A percentile compares a stretch with the other conserved stretches of the same genome.
These are phyloP conservation scores for Dascyllus trimaculatus DNA, from an alignment of 2,113 vertebrate genomes.

Conservation along the genomic window DNA sequence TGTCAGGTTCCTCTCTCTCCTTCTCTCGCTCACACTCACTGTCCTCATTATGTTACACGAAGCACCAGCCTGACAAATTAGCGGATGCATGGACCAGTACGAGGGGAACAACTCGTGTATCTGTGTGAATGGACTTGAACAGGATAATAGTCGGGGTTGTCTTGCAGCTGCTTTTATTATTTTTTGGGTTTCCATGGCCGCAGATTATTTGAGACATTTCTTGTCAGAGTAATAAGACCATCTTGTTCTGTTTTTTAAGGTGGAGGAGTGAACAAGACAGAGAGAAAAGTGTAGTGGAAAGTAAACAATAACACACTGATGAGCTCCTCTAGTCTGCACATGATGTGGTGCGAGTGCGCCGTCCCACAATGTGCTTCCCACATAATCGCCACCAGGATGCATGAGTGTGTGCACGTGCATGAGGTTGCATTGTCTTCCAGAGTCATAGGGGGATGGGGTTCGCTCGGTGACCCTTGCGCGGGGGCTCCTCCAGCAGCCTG, in stretches of 20 bases:
- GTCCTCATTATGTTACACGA: slow-evolving; percentile 39
- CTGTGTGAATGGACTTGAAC: slow-evolving; percentile 35
- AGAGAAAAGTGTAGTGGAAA: slow-evolving; percentile 13
- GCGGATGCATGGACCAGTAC: slow-evolving; percentile 30
- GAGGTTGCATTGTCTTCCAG: slow-evolving; percentile 23
- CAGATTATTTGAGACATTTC: slow-evolving; percentile 74
- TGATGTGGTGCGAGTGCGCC: background rate
- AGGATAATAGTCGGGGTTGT: slow-evolving; percentile 59
- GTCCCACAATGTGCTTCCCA: background rate
- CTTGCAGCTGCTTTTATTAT: slow-evolving; percentile 65
- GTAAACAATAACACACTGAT: slow-evolving; percentile 30
- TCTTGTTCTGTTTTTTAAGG: slow-evolving; percentile 44
- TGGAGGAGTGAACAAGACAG: slow-evolving; percentile 22
- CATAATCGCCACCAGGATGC: background rate
- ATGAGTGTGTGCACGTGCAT: background rate
- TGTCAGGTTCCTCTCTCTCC: slow-evolving; percentile 45
- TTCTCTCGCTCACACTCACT: slow-evolving; percentile 4
- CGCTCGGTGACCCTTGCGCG: slow-evolving; percentile 58
- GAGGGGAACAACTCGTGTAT: slow-evolving; percentile 17
- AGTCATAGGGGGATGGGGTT: slow-evolving; percentile 57
- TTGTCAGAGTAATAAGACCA: slow-evolving; percentile 65
- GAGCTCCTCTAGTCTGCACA: background rate
- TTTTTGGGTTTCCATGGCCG: slow-evolving; percentile 73
- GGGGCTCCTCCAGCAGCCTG: slow-evolving; percentile 80
- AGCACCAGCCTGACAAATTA: slow-evolving; percentile 41